Percentiles rank a stretch among this genome's conserved stretches.
Evolutionary conservation across 2,113 vertebrate genomes (phyloP).

Genomic region (Cepphus grylle): DNA sequence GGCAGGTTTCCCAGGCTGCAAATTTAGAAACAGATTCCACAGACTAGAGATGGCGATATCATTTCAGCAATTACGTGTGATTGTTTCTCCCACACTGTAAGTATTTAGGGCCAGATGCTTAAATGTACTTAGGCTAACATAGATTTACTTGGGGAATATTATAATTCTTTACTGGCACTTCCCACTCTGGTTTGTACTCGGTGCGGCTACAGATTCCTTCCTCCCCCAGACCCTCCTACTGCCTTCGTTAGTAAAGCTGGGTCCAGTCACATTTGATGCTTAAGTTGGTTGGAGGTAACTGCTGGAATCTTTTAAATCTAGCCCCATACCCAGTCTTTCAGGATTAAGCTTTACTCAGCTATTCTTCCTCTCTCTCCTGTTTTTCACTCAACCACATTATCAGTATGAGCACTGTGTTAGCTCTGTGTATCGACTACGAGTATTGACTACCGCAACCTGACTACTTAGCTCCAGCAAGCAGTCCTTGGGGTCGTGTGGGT

Average conservation of each 20-base stretch:
- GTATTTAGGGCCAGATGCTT: background rate
- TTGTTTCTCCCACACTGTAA: background rate
- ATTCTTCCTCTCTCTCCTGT: background rate
- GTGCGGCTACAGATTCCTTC: background rate
- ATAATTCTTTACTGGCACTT: background rate
- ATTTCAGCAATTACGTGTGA: background rate
- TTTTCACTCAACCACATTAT: background rate
- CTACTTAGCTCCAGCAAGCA: background rate
- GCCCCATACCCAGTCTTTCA: background rate
- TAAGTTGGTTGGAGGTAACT: background rate
- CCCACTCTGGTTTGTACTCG: background rate
- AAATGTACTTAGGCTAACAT: background rate
- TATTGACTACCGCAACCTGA: background rate
- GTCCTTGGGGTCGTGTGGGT: no score
- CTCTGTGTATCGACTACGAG: background rate
- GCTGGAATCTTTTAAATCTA: background rate
- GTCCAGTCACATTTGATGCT: background rate
- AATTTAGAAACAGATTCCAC: background rate
- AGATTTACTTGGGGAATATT: background rate
- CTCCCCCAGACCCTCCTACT: background rate
- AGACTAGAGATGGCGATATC: background rate
- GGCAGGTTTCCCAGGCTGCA: background rate
- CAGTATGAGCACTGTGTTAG: accelerated
- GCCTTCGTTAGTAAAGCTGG: background rate
- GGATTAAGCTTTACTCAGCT: background rate